Base-by-base conservation (phyloP, 2,797 vertebrate genomes). In the Peromyscus aztecus region DNA sequence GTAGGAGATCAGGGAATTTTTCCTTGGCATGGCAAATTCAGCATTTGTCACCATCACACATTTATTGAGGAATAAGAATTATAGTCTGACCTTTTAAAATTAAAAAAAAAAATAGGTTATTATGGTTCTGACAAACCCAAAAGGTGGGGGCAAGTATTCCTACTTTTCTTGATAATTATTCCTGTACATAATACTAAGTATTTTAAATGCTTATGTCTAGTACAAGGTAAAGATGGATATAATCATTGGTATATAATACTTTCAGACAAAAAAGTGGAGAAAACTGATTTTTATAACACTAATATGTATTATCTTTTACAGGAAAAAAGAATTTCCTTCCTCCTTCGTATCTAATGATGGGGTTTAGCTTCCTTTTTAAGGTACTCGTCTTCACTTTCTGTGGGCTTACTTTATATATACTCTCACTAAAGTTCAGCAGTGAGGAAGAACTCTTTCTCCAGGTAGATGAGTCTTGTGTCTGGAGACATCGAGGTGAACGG, bases 291-390 rank as follows among this genome's bases (percentile, higher is more conserved):
- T 90, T 40, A 71, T 96, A 94, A 80, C 19, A 80, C 40, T 90
- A 87, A 63, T 89, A 16, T 94, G 10, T 2, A 29, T 96, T 97
- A 69, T 98, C 71, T 98, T 97, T 98, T 98, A n/a, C 98, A 99
- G 99, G 99, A 96, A 99, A 99, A 98, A 99, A 99, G 98, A 99
- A 99, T 98, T 99, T 99, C 40, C 98, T 99, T 89, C 99, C 99
- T 2, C 99, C 99, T 4, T 99, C 99, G 0, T 99, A 99, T 98
- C 98, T 99, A 97, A 99, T 99, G 98, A 99, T 99, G 99, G 99
- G 99, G 29, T 99, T 99, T 89, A 99, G 99, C 96, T 99, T 99
- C 98, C 99, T 99, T 75, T 99, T 99, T 93, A 99, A 99, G 99
- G 99, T 99, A 98, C 82, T 73, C 63, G 95, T 97, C 76, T 96